A percentile compares a stretch with the other conserved stretches of the same genome.
Evolutionary conservation across 2,113 vertebrate genomes (phyloP).

Genomic region (Ceyx melanurus): DNA sequence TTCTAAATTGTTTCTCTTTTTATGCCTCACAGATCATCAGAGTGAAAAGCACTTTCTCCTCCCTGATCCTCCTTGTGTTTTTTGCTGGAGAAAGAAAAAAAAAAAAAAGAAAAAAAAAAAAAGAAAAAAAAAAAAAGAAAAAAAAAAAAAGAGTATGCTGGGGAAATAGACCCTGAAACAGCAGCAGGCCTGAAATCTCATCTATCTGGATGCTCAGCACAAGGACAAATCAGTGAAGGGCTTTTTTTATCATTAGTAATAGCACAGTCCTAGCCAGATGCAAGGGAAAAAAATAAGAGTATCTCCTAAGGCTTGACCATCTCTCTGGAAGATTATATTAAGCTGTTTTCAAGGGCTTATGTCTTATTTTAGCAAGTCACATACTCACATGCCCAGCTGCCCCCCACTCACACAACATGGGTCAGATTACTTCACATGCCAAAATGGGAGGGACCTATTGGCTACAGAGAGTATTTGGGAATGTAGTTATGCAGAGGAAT

Average conservation of each 20-base stretch:
- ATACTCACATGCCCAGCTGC: not conserved
- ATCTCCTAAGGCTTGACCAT: not conserved
- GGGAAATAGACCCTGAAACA: not conserved
- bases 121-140: not conserved
- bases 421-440: not conserved
- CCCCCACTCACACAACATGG: not conserved
- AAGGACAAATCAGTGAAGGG: not conserved
- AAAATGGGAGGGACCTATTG: not conserved
- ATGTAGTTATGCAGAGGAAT: not conserved
- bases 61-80: not conserved
- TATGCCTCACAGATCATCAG: not conserved
- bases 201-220: not conserved
- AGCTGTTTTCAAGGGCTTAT: slow-evolving; percentile 29
- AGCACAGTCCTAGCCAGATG: not conserved
- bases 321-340: not conserved
- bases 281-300: not conserved
- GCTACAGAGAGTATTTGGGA: not conserved
- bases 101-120: not conserved
- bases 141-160: not conserved
- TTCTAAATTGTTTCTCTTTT: not conserved
- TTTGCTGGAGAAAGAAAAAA: not conserved
- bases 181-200: not conserved
- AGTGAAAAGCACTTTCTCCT: not conserved
- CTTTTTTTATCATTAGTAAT: not conserved
- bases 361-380: slow-evolving; percentile 34